Conservation (phyloP, 2,888 invertebrate species). For the Ferrisia virgata region DNA sequence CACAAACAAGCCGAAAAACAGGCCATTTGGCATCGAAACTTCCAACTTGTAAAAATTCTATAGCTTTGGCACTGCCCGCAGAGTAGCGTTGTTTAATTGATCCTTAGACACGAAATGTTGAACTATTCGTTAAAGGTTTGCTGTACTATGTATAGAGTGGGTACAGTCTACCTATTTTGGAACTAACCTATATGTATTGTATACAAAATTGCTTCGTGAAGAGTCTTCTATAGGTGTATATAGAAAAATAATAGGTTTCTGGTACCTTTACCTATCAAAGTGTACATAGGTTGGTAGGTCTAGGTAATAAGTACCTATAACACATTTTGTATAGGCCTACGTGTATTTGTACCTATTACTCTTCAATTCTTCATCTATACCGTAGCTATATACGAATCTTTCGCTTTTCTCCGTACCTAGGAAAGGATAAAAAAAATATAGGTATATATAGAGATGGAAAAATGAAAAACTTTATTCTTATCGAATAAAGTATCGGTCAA, state of each 20-base stretch:
- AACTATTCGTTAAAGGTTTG: not conserved
- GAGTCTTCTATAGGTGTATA: too few relatives aligned
- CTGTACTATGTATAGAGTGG: not conserved
- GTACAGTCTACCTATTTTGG: not conserved
- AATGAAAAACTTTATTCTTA: constrained; percentile 17
- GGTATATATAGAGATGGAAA: not conserved
- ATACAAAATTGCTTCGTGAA: not conserved
- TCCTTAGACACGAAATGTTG: constrained; percentile 9
- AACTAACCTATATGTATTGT: not conserved
- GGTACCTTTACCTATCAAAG: too few relatives aligned
- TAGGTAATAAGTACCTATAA: too few relatives aligned
- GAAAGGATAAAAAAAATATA: too few relatives aligned
- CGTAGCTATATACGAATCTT: too few relatives aligned
- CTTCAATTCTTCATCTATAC: not conserved
- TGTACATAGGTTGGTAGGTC: too few relatives aligned
- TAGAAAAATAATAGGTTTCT: too few relatives aligned
- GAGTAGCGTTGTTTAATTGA: constrained; percentile 12
- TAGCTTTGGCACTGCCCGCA: not conserved
- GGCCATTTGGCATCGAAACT: not conserved
- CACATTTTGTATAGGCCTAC: too few relatives aligned
- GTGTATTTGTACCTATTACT: too few relatives aligned
- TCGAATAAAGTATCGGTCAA: constrained; percentile 5
- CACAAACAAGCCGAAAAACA: not conserved
- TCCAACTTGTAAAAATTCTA: not conserved
- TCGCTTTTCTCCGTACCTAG: too few relatives aligned